Conservation (phyloP, 2,888 invertebrate species). For the Agelastica alni region DNA sequence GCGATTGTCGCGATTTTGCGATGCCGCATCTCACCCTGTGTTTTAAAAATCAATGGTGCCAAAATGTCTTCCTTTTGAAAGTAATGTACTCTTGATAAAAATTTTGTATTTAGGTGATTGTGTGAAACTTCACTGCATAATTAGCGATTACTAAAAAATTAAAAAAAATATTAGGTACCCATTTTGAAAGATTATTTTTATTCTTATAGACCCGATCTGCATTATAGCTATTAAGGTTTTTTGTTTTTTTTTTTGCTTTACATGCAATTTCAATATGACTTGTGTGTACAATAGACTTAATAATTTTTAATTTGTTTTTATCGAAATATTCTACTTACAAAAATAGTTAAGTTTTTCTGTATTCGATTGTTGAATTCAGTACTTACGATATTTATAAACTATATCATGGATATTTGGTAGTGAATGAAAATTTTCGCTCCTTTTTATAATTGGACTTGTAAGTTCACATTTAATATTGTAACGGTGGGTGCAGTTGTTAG, state of each 20-base stretch:
- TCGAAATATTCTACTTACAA: constrained; percentile 27
- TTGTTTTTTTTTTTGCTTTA: constrained; percentile 16
- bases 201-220: constrained; percentile 6
- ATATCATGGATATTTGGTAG: constrained; percentile 35
- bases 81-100: too few relatives aligned
- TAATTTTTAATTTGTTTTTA: constrained; percentile 17
- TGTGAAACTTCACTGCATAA: too few relatives aligned
- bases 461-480: constrained; percentile 44
- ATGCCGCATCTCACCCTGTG: too few relatives aligned
- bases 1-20: too few relatives aligned
- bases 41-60: too few relatives aligned
- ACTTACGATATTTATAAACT: constrained; percentile 33
- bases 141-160: too few relatives aligned
- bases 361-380: constrained; percentile 38
- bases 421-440: constrained; percentile 26
- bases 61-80: too few relatives aligned
- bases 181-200: too few relatives aligned
- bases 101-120: too few relatives aligned
- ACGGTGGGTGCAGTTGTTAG: constrained; percentile 44
- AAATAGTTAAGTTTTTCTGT: constrained; percentile 32
- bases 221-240: constrained; percentile 9
- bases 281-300: constrained; percentile 25
- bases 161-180: too few relatives aligned
- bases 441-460: constrained; percentile 11
- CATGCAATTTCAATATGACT: constrained; percentile 22